Evolutionary conservation across 2,113 vertebrate genomes (phyloP).

Genomic region (Setophaga coronata): DNA sequence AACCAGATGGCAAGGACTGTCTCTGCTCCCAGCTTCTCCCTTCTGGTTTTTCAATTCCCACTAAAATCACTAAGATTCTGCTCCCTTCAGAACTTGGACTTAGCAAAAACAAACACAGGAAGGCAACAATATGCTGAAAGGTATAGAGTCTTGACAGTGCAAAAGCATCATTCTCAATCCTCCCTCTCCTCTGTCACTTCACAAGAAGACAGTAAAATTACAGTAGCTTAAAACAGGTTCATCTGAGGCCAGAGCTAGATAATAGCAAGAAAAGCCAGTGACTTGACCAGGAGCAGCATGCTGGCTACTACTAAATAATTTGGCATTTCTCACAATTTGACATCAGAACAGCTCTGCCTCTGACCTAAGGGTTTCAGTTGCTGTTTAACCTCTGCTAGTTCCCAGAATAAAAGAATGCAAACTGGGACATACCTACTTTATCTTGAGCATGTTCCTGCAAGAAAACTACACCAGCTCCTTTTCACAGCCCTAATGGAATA

Average conservation of each 20-base stretch:
- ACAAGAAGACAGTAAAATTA: not conserved
- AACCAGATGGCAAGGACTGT: not conserved
- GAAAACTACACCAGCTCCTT: not conserved
- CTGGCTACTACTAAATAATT: not conserved
- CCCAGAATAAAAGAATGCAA: not conserved
- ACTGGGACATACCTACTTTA: not conserved
- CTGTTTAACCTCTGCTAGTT: not conserved
- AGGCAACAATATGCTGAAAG: not conserved
- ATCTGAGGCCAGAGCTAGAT: not conserved
- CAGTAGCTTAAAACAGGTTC: not conserved
- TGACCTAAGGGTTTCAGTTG: not conserved
- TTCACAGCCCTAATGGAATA: not conserved
- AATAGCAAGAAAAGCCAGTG: not conserved
- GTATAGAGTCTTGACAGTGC: not conserved
- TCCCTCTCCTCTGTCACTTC: not conserved
- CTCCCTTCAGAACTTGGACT: not conserved
- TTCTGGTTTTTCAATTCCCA: not conserved
- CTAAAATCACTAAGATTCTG: not conserved
- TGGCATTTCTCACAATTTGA: not conserved
- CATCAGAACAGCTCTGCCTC: not conserved
- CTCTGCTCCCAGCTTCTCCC: not conserved
- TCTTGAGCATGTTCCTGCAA: not conserved
- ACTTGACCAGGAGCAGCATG: not conserved
- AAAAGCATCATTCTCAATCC: not conserved
- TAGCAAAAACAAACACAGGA: not conserved